Evolutionary conservation across 2,113 vertebrate genomes (phyloP).

Genomic region (Gambusia holbrooki): DNA sequence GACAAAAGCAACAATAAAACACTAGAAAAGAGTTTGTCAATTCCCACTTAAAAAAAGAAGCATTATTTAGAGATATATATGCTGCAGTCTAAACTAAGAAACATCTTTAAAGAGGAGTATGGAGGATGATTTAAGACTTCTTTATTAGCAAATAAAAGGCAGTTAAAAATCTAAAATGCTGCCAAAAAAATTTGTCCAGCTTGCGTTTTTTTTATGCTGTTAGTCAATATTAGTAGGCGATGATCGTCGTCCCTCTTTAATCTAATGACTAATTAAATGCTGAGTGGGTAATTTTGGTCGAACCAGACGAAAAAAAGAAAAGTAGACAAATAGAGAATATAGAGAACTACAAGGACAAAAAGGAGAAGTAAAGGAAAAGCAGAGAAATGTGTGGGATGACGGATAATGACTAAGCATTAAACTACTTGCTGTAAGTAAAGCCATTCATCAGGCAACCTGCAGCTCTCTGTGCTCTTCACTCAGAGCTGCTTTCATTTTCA

Average conservation of each 20-base stretch:
- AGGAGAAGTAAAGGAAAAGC: neutral
- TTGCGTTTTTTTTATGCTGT: too few relatives aligned
- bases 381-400: constrained; percentile 24
- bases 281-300: neutral
- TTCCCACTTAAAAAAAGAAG: neutral
- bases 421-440: constrained; percentile 47
- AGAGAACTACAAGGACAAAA: neutral
- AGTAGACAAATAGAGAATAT: neutral
- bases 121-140: neutral
- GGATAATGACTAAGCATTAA: constrained; percentile 64
- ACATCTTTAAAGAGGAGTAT: neutral
- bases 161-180: too few relatives aligned
- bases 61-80: neutral
- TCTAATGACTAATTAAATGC: too few relatives aligned
- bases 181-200: too few relatives aligned
- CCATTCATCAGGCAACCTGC: constrained; percentile 57
- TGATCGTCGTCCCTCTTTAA: too few relatives aligned
- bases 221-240: too few relatives aligned
- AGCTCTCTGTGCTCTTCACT: constrained; percentile 30
- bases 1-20: neutral
- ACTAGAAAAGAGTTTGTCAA: neutral
- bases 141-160: neutral
- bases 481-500: constrained; percentile 21
- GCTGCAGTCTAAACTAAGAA: neutral
- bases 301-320: neutral